phyloP scores from a whole-genome alignment of 2,888 invertebrate genomes.

The Agriotes lineatus region DNA sequence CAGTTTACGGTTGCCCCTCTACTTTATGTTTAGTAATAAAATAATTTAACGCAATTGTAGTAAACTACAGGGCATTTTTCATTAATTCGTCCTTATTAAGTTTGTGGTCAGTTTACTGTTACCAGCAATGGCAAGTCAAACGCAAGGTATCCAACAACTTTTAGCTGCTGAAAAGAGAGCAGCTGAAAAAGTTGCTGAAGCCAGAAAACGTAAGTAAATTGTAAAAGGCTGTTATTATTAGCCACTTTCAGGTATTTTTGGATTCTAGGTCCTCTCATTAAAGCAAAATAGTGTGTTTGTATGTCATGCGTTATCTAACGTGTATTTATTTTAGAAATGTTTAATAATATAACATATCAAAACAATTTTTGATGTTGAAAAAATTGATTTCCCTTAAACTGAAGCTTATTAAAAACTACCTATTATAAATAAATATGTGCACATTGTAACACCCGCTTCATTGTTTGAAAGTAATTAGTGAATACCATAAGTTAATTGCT shows the following conservation, averaged over 20 bases:
- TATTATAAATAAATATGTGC: too few relatives aligned
- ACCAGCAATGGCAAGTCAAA: conserved; percentile 62
- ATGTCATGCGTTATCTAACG: background rate
- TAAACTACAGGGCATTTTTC: conserved; percentile 35
- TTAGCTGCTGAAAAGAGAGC: conserved; percentile 65
- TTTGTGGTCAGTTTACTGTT: conserved; percentile 25
- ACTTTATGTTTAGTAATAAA: conserved; percentile 45
- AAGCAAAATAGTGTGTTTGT: background rate
- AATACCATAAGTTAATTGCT: too few relatives aligned
- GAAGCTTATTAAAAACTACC: too few relatives aligned
- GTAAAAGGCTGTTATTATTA: conserved; percentile 32
- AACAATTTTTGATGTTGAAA: too few relatives aligned
- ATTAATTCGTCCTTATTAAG: conserved; percentile 41
- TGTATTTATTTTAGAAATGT: too few relatives aligned
- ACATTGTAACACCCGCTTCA: too few relatives aligned
- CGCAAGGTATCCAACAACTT: conserved; percentile 66
- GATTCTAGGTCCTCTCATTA: background rate
- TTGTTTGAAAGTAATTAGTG: too few relatives aligned
- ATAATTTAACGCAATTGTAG: conserved; percentile 47
- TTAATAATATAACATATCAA: too few relatives aligned
- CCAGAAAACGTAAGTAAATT: conserved; percentile 65
- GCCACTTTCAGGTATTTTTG: conserved; percentile 28
- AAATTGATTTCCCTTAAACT: too few relatives aligned
- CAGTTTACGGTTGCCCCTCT: conserved; percentile 33
- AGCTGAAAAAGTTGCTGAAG: conserved; percentile 66